Percentiles rank a stretch among this genome's conserved stretches.
phyloP scores from a whole-genome alignment of 2,888 invertebrate genomes.

The Philaethria dido region DNA sequence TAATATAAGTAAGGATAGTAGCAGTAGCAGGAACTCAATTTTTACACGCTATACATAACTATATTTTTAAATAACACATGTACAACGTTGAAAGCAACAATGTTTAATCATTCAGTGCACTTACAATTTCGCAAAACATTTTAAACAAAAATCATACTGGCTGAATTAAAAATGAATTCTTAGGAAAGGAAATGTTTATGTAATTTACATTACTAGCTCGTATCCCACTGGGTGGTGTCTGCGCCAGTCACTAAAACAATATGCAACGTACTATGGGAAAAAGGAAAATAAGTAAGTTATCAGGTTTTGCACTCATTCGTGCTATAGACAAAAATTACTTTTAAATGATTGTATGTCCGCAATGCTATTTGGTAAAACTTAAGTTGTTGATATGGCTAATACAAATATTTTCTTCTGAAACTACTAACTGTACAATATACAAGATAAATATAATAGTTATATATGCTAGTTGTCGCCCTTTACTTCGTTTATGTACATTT shows the following conservation, averaged over 20 bases:
- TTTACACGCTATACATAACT: too few relatives aligned
- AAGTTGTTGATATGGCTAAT: too few relatives aligned
- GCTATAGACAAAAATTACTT: too few relatives aligned
- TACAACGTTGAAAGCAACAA: constrained; percentile 4
- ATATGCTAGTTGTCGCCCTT: too few relatives aligned
- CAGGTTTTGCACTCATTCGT: background rate
- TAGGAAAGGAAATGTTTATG: background rate
- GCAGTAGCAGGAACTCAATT: too few relatives aligned
- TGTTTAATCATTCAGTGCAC: background rate
- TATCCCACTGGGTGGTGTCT: background rate
- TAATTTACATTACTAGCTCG: background rate
- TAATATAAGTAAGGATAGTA: too few relatives aligned
- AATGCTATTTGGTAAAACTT: too few relatives aligned
- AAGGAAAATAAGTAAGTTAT: background rate
- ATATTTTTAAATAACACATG: background rate
- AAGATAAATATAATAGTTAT: too few relatives aligned
- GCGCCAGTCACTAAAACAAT: constrained; percentile 1
- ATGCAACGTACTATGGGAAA: background rate
- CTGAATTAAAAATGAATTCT: constrained; percentile 14
- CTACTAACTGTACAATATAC: too few relatives aligned
- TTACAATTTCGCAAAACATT: background rate
- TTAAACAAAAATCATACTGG: background rate
- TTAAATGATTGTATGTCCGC: too few relatives aligned
- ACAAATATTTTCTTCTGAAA: too few relatives aligned
- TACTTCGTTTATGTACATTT: too few relatives aligned